Base-by-base conservation (phyloP, 2,113 vertebrate genomes). In the Enhydra lutris region DNA sequence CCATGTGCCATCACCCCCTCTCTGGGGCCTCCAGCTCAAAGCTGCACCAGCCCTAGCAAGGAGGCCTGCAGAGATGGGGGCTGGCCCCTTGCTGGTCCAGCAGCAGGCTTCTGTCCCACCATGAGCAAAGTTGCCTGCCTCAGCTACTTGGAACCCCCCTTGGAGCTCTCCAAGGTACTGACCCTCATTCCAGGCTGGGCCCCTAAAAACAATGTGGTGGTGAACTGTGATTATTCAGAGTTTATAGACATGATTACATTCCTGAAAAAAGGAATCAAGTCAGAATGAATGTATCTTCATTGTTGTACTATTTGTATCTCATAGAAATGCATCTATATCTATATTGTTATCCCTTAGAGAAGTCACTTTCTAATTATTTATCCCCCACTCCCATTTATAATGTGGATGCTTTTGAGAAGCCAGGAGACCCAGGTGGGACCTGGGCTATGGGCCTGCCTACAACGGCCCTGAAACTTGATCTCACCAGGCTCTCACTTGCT, bases 91-190 rank as follows among this genome's bases (percentile, higher is more conserved):
- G 14, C 24, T 23, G 1, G 36, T n/a, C 59, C 20, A 23, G 52
- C 24, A 47, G 36, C 47, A 79, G 67, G 13, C 36, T 92, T 93
- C 65, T 14, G 73, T 78, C 61, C 80, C 61, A 1, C 0, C 6
- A 69, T 90, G 80, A 69, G 47, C 36, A 13, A 67, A 67, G 12
- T 2, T 23, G 89, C 55, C 13, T 59, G 50, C 29, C 71, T 89
- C 86, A 20, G 91, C 83, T 20, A 23, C 31, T 57, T 78, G 95
- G 50, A 92, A 89, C 67, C 55, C 92, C 92, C 78, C 0, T 34
- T 42, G 97, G 97, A 97, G 97, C 98, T 98, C 97, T 98, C 98
- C 98, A 97, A 93, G 98, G 98, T 98, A 52, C 98, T 98, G 97
- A 98, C 47, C 83, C 81, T 85, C 42, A 42, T 90, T 97, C 69